Evolutionary conservation across 2,113 vertebrate genomes (phyloP).

Genomic region (Excalfactoria chinensis): DNA sequence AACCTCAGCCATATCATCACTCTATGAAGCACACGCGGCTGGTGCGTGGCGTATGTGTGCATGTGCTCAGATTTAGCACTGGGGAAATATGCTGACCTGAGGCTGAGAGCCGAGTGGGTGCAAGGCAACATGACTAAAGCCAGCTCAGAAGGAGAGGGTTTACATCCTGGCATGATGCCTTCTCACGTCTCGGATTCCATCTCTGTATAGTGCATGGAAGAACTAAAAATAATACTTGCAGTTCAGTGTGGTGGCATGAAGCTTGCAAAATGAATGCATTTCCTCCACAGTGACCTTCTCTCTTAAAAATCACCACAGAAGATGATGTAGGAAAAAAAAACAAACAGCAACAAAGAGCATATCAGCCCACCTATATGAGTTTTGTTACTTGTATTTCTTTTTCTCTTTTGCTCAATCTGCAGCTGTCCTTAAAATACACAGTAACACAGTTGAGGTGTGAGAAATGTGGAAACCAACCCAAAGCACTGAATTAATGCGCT

Average conservation of each 20-base stretch:
- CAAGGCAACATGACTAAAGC: neutral
- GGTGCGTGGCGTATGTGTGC: neutral
- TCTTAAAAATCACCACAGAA: neutral
- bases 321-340: neutral
- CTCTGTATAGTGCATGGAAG: neutral
- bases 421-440: neutral
- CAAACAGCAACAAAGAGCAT: neutral
- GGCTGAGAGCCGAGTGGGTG: neutral
- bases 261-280: neutral
- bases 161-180: constrained; percentile 24
- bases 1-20: neutral
- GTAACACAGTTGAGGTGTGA: neutral
- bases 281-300: neutral
- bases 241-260: neutral
- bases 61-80: constrained; percentile 2
- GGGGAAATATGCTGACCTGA: constrained; percentile 56
- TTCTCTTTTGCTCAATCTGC: neutral
- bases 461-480: neutral
- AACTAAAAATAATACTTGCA: constrained; percentile 56
- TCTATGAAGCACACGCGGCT: neutral
- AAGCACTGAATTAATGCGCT: neutral
- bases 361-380: neutral
- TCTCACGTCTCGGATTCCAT: constrained; percentile 11
- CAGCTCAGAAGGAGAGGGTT: constrained; percentile 54
- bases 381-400: neutral